These are phyloP conservation scores for Galeopterus variegatus DNA, from an alignment of 2,113 vertebrate species.

Conservation along the genomic window DNA sequence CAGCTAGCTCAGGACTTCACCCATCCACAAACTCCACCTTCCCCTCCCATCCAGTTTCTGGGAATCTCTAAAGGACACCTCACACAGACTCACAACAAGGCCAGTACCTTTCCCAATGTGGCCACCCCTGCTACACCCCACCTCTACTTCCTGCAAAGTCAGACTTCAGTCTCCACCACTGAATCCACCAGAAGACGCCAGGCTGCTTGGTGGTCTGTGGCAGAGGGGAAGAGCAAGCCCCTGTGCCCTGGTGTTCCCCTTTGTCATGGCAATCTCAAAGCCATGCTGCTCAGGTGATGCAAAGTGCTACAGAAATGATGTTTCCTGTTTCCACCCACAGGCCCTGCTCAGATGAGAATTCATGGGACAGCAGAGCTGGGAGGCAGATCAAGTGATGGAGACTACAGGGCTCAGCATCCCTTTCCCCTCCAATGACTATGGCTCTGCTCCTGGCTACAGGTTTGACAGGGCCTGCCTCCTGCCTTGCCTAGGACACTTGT, in stretches of 20 bases:
- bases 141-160: not conserved
- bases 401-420: not conserved
- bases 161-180: not conserved
- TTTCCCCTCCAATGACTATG: too few species aligned
- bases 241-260: not conserved
- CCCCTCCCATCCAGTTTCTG: not conserved
- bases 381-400: not conserved
- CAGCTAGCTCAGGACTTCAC: not conserved
- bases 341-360: not conserved
- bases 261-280: not conserved
- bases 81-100: not conserved
- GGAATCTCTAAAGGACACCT: not conserved
- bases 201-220: too few species aligned
- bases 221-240: rapidly evolving
- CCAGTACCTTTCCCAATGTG: not conserved
- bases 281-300: rapidly evolving
- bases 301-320: not conserved
- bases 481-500: not conserved
- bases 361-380: not conserved
- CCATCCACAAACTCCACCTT: not conserved
- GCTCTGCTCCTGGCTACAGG: not conserved
- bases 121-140: too few species aligned
- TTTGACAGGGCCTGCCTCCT: too few species aligned
- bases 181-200: not conserved
- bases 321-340: not conserved